phyloP scores from a whole-genome alignment of 2,888 invertebrate species.

The Calephelis perditalis region DNA sequence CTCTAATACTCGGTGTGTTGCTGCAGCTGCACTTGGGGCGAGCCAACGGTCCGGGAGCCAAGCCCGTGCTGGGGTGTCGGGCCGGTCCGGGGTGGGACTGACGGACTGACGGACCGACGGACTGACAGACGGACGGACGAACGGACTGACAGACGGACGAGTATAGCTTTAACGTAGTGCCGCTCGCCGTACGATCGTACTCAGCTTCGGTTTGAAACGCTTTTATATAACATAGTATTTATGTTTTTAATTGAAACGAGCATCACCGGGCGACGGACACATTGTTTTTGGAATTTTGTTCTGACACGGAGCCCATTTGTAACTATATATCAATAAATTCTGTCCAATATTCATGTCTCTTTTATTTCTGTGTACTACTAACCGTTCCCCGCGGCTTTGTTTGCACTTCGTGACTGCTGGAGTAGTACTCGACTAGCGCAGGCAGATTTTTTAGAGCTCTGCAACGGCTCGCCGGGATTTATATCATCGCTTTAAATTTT shows the following conservation, averaged over 20 bases:
- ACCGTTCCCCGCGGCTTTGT: background rate
- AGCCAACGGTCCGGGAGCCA: too few species aligned
- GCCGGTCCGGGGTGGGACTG: too few species aligned
- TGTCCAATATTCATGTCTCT: conserved; percentile 63
- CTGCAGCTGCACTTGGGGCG: too few species aligned
- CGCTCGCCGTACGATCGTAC: conserved; percentile 44
- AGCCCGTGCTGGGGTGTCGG: too few species aligned
- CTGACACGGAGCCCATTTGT: conserved; percentile 58
- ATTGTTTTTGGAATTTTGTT: conserved; percentile 34
- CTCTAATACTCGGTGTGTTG: too few species aligned
- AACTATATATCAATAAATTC: conserved; percentile 72
- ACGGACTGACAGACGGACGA: conserved; percentile 37
- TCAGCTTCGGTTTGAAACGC: conserved; percentile 56
- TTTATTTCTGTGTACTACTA: conserved; percentile 27
- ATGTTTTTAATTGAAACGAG: conserved; percentile 59
- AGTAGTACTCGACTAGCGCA: too few species aligned
- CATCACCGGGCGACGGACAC: conserved; percentile 18
- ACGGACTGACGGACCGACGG: too few species aligned
- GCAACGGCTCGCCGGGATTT: too few species aligned
- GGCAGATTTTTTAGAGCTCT: too few species aligned
- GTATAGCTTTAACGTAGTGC: conserved; percentile 52
- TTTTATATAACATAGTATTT: conserved; percentile 73
- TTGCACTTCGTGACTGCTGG: too few species aligned
- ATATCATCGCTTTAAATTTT: too few species aligned
- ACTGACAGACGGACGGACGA: background rate